Evolutionary conservation across 2,888 invertebrate species (phyloP).

Genomic region (Colletes collaris): DNA sequence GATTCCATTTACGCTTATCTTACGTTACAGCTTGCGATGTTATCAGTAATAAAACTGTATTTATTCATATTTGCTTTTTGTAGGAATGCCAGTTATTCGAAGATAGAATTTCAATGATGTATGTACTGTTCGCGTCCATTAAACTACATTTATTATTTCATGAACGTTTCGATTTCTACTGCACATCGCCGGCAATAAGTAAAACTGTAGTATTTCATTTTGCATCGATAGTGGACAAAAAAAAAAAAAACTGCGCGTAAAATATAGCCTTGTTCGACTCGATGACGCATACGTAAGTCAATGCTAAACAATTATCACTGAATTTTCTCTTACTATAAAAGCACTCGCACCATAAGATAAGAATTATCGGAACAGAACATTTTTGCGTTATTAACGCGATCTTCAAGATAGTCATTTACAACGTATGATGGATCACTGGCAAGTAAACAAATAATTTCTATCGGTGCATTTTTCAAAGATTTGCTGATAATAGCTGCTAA

Average conservation of each 20-base stretch:
- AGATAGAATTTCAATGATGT: background rate
- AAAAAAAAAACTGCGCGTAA: background rate
- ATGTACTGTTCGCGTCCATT: no score
- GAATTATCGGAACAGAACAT: background rate
- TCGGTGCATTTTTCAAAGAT: background rate
- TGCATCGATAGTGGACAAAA: no score
- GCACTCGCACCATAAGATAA: background rate
- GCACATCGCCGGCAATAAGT: no score
- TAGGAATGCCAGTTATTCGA: background rate
- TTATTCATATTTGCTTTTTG: slow-evolving; percentile 5
- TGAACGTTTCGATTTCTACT: no score
- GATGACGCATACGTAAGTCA: background rate
- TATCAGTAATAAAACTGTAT: background rate
- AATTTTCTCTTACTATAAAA: background rate
- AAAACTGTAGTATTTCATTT: no score
- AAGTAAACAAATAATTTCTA: slow-evolving; percentile 6
- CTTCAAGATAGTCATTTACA: background rate
- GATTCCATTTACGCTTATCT: background rate
- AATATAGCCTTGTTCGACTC: background rate
- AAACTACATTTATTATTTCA: no score
- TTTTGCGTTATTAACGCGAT: background rate
- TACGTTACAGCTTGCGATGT: background rate
- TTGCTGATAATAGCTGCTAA: background rate
- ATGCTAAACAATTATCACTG: slow-evolving; percentile 16
- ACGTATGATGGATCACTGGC: background rate